Conservation (phyloP, 2,888 invertebrate genomes). For the Lasioglossum calceatum region DNA sequence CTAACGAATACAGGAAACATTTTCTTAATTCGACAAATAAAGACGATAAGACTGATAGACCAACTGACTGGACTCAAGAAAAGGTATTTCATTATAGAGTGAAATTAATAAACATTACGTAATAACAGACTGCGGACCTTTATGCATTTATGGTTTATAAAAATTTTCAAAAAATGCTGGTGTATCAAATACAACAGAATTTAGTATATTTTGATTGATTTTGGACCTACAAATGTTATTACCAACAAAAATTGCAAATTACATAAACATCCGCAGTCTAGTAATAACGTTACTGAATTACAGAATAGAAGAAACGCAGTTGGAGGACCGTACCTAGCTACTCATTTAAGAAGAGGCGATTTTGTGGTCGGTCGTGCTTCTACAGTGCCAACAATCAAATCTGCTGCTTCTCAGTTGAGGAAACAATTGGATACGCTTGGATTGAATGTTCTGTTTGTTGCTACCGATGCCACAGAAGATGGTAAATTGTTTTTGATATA, state of each 20-base stretch:
- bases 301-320: constrained; percentile 85
- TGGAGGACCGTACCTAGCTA: constrained; percentile 91
- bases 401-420: constrained; percentile 91
- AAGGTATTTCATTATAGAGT: constrained; percentile 80
- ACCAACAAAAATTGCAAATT: too few relatives aligned
- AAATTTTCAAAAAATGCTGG: too few relatives aligned
- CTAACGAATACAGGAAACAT: constrained; percentile 88
- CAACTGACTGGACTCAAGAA: constrained; percentile 88
- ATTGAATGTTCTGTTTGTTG: constrained; percentile 90
- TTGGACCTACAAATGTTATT: too few relatives aligned
- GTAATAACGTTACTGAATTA: constrained; percentile 52
- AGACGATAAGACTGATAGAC: constrained; percentile 86
- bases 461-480: constrained; percentile 91
- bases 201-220: too few relatives aligned
- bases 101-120: constrained; percentile 1
- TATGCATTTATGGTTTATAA: too few relatives aligned
- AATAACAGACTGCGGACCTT: not conserved
- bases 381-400: constrained; percentile 91
- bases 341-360: constrained; percentile 95
- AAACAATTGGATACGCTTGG: constrained; percentile 86
- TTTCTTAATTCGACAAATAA: constrained; percentile 88
- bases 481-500: constrained; percentile 79
- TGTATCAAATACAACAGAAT: too few relatives aligned
- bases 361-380: constrained; percentile 91
- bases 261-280: too few relatives aligned